Evolutionary conservation across 2,888 invertebrate genomes (phyloP).

Genomic region (Pandemis corylana): DNA sequence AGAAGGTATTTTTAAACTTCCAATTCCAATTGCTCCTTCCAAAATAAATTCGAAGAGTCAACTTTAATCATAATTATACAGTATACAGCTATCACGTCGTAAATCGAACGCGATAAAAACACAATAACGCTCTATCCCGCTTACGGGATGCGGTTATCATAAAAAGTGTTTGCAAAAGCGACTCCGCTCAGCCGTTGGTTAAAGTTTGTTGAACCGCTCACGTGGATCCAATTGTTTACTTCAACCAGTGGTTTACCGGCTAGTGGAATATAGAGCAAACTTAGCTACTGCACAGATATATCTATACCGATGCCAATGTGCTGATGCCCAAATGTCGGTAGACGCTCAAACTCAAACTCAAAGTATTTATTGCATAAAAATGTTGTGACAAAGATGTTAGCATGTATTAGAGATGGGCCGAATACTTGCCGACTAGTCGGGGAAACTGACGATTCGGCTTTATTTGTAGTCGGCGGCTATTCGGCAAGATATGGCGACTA

Average conservation of each 20-base stretch:
- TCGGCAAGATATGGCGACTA: no score
- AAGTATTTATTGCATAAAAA: no score
- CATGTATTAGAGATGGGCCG: no score
- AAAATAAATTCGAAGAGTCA: background rate
- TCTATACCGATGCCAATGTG: background rate
- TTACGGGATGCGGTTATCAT: conserved; percentile 35
- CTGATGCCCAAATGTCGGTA: background rate
- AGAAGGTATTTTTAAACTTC: background rate
- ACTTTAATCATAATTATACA: background rate
- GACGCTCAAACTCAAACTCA: no score
- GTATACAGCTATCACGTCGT: conserved; percentile 12
- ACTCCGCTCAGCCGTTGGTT: conserved; percentile 16
- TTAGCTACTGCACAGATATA: background rate
- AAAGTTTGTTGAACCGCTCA: conserved; percentile 38
- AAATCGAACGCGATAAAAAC: conserved; percentile 35
- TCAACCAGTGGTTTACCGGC: background rate
- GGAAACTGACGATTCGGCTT: no score
- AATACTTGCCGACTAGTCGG: no score
- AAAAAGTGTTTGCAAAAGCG: conserved; percentile 37
- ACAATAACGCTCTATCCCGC: conserved; percentile 31
- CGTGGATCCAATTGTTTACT: conserved; percentile 29
- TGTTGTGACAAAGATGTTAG: no score
- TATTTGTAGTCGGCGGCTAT: no score
- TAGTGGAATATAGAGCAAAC: conserved; percentile 7
- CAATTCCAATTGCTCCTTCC: background rate